Evolutionary conservation across 2,888 invertebrate genomes (phyloP), one percentile per base, ranked within the genome.

Genomic region (Himalopsyche japonica): DNA sequence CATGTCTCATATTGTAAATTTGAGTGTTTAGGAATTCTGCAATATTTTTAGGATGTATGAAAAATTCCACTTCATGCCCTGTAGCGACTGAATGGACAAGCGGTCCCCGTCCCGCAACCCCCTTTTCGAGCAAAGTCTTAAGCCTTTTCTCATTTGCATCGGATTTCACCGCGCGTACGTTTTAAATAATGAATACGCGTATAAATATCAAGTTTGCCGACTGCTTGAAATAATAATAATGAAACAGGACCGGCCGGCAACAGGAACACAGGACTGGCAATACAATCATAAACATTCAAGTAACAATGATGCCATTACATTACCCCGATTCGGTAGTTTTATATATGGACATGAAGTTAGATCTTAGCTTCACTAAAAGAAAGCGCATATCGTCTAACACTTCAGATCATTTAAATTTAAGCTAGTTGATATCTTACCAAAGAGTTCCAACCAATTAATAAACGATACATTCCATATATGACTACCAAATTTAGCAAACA

Each of bases 161-260:
- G 83, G 78, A 81, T 85, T 85, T 85, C 85, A 85, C 34, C 24
- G 80, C 80, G 70, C 70, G 70, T 64, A 80, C 43, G 80, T 76
- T 70, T 83, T 80, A 82, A 78, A 83, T 80, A 82, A 81, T 85
- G 85, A 81, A 83, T 82, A 81, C 76, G 37, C 78, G 85, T 85
- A 76, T 85, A 80, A 85, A 85, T 85, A 85, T 85, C 82, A 85
- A 83, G 85, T 83, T 83, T 80, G 83, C 85, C 82, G 80, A 80
- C 82, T 81, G 84, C 81, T 57, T 85, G 48, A 82, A 84, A 84
- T 84, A 84, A 84, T 47, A 70, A 70, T 70, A 70, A 70, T 70
- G 70, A 70, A 83, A 80, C 76, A 78, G 80, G 48, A 79, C 79
- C 70, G 70, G 70, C 70, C 27, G 70, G 70, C 27, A 70, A 70